Evolutionary conservation across 2,113 vertebrate genomes (phyloP).

Genomic region (Paradisaea rubra): DNA sequence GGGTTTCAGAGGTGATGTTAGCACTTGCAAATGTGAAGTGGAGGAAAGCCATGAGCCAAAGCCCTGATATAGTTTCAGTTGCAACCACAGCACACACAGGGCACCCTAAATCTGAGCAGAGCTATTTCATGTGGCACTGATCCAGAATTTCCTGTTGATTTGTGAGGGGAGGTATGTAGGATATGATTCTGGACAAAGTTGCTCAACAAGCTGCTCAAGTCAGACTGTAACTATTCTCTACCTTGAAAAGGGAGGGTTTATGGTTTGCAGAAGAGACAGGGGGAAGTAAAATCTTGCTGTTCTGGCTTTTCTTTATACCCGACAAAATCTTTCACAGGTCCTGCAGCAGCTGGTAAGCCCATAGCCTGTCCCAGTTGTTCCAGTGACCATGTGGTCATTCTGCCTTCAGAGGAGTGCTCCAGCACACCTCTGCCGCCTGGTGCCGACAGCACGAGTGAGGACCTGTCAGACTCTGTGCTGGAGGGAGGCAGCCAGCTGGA

Average conservation of each 20-base stretch:
- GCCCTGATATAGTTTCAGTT: neutral
- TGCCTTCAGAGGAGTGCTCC: conserved; percentile 62
- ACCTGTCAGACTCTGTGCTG: conserved; percentile 27
- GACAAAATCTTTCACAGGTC: neutral
- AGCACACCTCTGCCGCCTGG: conserved; percentile 60
- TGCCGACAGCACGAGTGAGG: neutral
- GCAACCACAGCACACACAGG: neutral
- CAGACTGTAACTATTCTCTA: neutral
- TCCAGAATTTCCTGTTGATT: neutral
- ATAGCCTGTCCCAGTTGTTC: conserved; percentile 82
- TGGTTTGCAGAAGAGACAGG: neutral
- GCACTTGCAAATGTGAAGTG: neutral
- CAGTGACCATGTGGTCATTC: conserved; percentile 87
- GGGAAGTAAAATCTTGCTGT: neutral
- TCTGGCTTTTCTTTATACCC: neutral
- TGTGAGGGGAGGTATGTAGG: neutral
- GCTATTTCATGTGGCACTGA: neutral
- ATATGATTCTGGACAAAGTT: neutral
- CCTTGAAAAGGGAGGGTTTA: neutral
- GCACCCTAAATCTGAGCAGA: neutral
- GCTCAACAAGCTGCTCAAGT: neutral
- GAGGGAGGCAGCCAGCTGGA: conserved; percentile 45
- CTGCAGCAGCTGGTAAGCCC: neutral
- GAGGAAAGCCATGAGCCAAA: neutral
- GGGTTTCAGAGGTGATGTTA: neutral